phyloP scores from a whole-genome alignment of 2,113 vertebrate genomes.

The Strigops habroptila region DNA sequence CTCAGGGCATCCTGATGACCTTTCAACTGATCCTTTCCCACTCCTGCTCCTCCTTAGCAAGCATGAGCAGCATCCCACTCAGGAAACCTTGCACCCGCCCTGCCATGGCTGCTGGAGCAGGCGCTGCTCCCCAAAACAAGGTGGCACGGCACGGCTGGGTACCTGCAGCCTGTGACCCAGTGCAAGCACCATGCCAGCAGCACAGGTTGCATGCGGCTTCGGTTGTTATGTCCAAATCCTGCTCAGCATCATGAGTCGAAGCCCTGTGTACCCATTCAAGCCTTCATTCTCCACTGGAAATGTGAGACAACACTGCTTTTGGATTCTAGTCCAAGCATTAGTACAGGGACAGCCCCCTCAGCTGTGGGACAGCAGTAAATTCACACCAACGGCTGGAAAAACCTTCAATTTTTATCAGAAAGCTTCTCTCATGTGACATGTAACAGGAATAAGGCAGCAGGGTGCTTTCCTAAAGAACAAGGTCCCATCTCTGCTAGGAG shows the following conservation, averaged over 20 bases:
- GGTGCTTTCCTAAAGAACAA: not conserved
- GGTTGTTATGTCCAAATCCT: not conserved
- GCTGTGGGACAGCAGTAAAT: not conserved
- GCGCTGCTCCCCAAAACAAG: not conserved
- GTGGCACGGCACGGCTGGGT: not conserved
- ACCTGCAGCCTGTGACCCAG: rapidly evolving
- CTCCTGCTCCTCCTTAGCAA: not conserved
- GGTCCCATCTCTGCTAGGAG: not conserved
- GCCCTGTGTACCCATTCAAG: not conserved
- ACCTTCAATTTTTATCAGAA: not conserved
- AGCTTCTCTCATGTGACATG: not conserved
- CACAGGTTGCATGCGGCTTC: not conserved
- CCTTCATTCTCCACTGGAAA: not conserved
- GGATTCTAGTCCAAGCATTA: not conserved
- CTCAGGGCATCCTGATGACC: rapidly evolving
- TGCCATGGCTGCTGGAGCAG: rapidly evolving
- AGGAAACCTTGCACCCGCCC: rapidly evolving
- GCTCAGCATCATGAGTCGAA: not conserved
- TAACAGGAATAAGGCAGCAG: not conserved
- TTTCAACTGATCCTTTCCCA: not conserved
- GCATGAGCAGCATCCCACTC: not conserved
- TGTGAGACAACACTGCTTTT: not conserved
- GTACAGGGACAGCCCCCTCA: not conserved
- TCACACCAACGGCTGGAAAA: not conserved
- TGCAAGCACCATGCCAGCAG: not conserved